Evolutionary conservation across 2,888 invertebrate species (phyloP).

Genomic region (Hermodice carunculata): DNA sequence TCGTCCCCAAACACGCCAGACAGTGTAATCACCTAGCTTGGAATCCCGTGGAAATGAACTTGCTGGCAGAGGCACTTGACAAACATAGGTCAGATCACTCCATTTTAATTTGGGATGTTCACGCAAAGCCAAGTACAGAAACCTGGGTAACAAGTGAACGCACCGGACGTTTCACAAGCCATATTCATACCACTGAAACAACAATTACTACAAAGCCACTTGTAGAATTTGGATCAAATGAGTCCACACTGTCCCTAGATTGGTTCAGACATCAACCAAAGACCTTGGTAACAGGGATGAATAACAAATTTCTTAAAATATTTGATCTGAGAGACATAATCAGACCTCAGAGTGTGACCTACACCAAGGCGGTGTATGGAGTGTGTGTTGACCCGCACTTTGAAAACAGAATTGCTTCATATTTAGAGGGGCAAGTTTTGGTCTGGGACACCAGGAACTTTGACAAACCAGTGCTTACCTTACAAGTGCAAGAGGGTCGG

Average conservation of each 20-base stretch:
- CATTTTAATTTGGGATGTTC: constrained; percentile 90
- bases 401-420: constrained; percentile 86
- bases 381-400: constrained; percentile 83
- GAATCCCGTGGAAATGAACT: constrained; percentile 85
- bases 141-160: too few relatives aligned
- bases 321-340: constrained; percentile 88
- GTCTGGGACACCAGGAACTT: constrained; percentile 92
- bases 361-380: constrained; percentile 87
- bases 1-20: constrained; percentile 88
- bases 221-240: constrained; percentile 79
- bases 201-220: constrained; percentile 73
- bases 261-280: constrained; percentile 35
- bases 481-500: too few relatives aligned
- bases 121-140: constrained; percentile 34
- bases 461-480: constrained; percentile 85
- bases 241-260: constrained; percentile 34
- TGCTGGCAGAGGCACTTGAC: constrained; percentile 89
- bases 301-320: constrained; percentile 89
- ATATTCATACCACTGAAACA: too few relatives aligned
- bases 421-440: constrained; percentile 76
- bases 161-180: too few relatives aligned
- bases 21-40: constrained; percentile 90
- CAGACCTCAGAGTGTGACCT: constrained; percentile 73
- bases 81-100: constrained; percentile 91
- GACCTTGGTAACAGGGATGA: constrained; percentile 79